Evolutionary conservation across 2,113 vertebrate genomes (phyloP).

Genomic region (Rattus rattus): DNA sequence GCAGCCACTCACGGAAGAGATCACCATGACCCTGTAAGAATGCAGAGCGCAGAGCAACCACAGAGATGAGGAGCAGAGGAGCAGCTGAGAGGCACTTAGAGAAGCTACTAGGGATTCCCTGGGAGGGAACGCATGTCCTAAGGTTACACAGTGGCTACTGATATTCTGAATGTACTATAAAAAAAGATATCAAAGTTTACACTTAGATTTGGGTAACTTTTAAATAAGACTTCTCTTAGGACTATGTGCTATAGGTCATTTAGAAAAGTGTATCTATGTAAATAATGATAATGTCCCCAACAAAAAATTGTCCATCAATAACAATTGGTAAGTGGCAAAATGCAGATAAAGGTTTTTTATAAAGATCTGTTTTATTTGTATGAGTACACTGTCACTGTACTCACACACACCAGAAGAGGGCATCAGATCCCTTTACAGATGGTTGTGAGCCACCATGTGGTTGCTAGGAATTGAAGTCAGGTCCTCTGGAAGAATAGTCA

Average conservation of each 20-base stretch:
- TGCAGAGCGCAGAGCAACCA: constrained; percentile 34
- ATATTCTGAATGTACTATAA: not conserved
- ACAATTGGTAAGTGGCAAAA: not conserved
- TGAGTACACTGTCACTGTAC: no score
- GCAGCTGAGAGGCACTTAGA: not conserved
- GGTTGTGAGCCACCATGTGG: no score
- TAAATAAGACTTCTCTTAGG: not conserved
- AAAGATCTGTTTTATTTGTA: no score
- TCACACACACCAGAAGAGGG: no score
- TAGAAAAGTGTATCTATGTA: not conserved
- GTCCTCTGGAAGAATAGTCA: no score
- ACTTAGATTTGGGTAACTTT: not conserved
- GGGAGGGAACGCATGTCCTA: not conserved
- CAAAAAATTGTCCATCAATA: not conserved
- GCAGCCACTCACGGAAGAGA: not conserved
- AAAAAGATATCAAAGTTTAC: constrained; percentile 12
- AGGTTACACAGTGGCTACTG: constrained; percentile 1
- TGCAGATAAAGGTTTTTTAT: not conserved
- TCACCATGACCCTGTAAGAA: not conserved
- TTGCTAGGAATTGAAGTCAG: no score
- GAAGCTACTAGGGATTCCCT: not conserved
- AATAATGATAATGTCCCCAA: not conserved
- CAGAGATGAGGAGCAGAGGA: not conserved
- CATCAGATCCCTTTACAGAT: no score
- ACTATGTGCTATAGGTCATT: not conserved